Base-by-base conservation (phyloP, 2,888 invertebrate genomes). In the Melipona beecheii region DNA sequence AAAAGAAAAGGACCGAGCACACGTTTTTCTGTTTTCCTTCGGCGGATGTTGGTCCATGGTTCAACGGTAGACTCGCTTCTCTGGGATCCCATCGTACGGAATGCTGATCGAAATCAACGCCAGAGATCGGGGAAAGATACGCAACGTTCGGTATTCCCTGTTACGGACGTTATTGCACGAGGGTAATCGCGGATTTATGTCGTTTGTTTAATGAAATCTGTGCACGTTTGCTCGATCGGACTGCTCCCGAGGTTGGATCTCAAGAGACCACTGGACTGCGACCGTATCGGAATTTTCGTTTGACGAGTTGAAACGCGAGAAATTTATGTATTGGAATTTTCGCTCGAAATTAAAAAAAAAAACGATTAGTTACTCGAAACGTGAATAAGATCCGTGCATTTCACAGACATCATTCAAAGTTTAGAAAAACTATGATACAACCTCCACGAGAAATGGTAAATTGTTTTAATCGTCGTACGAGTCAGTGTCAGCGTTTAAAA, bases 181-280 rank as follows among this genome's bases (percentile, higher is more conserved):
- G 66, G 81, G 68, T 68, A 81, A 83, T 75, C 75, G 83, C 50
- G 81, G 68, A 83, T 83, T 83, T 83, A 83, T 83, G 81, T 52
- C 66, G 75, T 9, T 19, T 27, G 68, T 75, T 75, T 75, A 83
- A 83, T 83, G 83, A 83, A 83, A 81, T 83, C 75, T 68, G 66
- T 71, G 81, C 82, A 4, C 36, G n/a, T 68, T 68, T 68, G 62
- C 66, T 56, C 65, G 75, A 75, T 50, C 75, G 36, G 50, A 27
- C 52, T 58, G 24, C 21, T 24, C 2, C 9, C 50, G 43, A 36
- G 24, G 13, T 9, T 3, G 24, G 36, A 71, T 80, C 66, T 60
- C 21, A 54, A 50, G 43, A 43, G 43, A 36, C n/a, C n/a, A n/a
- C 5, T 4, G 11, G 13, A 31, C 43, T 36, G 15, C 5, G 2